Base-by-base conservation (phyloP, 2,888 invertebrate species). In the Petrolisthes cinctipes region DNA sequence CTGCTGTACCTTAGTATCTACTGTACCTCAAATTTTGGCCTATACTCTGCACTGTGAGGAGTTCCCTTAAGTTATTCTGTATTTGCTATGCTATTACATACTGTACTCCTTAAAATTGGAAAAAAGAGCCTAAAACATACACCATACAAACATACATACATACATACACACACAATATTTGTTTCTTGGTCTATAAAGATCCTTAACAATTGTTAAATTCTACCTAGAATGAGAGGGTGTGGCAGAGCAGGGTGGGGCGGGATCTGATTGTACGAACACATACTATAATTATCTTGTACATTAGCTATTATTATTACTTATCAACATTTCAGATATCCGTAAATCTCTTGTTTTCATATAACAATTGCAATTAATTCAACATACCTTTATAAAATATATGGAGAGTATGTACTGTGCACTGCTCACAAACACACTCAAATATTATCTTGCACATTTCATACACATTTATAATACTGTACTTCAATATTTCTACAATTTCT, bases 121-220 rank as follows among this genome's bases (percentile, higher is more conserved):
- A 86, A 86, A 71, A 14, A 17, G 71, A 20, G 14, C 71, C 71
- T 71, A 71, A 71, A 20, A 71, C 71, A 20, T 71, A 71, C 7
- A 20, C 71, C 71, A 71, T 20, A 71, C 71, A 71, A 37, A 37
- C 66, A 17, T 17, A 61, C 66, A 61, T 20, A 5, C 71, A 71
- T 20, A 71, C 82, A 80, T 82, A 66, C 75, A 76, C 20, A 51
- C 68, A 80, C 73, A 86, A 86, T 23, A 82, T 75, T 82, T 53
- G 75, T 75, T 86, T 56, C 61, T 86, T 82, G 61, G 81, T 51
- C 82, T 76, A 75, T 54, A 86, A 82, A 86, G 61, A 76, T 86
- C 75, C 82, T 86, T 86, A 81, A 86, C 86, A 86, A 86, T 82
- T 66, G 81, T 66, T 76, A 57, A 66, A 82, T 61, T 51, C 81